A percentile compares a stretch with the other conserved stretches of the same genome.
Evolutionary conservation across 2,888 invertebrate species (phyloP).

Genomic region (Drosophila peninsularis): DNA sequence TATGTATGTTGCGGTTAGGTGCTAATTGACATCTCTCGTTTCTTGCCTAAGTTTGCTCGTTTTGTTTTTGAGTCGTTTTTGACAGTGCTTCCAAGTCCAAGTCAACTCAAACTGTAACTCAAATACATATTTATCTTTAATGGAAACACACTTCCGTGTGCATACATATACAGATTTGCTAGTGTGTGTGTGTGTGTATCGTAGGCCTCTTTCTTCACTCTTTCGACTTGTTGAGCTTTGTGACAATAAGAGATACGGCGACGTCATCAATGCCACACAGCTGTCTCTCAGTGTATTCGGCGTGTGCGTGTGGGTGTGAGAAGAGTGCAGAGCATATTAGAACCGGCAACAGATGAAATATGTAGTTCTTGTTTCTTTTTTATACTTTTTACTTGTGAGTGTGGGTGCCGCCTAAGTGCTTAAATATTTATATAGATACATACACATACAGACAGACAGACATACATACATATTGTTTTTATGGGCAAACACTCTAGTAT

Average conservation of each 20-base stretch:
- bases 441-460: neutral
- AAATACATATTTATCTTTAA: slow-evolving; percentile 54
- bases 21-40: slow-evolving; percentile 65
- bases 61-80: slow-evolving; percentile 34
- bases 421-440: slow-evolving; percentile 59
- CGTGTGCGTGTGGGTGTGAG: slow-evolving; percentile 38
- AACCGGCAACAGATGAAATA: slow-evolving; percentile 75
- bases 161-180: slow-evolving; percentile 24
- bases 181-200: slow-evolving; percentile 1
- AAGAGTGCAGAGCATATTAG: slow-evolving; percentile 42
- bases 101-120: slow-evolving; percentile 44
- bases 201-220: slow-evolving; percentile 32
- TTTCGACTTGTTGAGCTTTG: slow-evolving; percentile 61
- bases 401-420: slow-evolving; percentile 76
- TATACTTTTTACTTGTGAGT: slow-evolving; percentile 40
- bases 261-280: slow-evolving; percentile 48
- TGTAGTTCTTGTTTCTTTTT: slow-evolving; percentile 28
- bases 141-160: slow-evolving; percentile 55
- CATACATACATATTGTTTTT: slow-evolving; percentile 57
- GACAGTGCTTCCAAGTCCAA: slow-evolving; percentile 59
- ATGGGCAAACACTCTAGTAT: slow-evolving; percentile 76
- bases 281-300: slow-evolving; percentile 15
- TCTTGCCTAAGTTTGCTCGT: slow-evolving; percentile 37
- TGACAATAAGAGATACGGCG: slow-evolving; percentile 35
- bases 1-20: slow-evolving; percentile 59